Conservation (phyloP, 2,797 vertebrate species). For the Aratinga solstitialis region DNA sequence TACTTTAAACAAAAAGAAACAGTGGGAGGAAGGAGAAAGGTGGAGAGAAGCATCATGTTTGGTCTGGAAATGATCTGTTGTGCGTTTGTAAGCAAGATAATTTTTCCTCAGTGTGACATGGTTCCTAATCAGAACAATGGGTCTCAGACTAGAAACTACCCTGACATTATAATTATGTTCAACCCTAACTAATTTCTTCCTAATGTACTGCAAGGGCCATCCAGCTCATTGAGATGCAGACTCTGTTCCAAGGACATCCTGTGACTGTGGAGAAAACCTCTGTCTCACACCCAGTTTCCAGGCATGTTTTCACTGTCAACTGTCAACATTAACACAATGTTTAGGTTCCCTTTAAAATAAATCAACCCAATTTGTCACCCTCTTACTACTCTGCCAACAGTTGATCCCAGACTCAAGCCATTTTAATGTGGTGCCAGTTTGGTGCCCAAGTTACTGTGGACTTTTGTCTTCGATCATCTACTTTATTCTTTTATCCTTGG, state of each 20-base stretch:
- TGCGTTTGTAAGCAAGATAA: not conserved
- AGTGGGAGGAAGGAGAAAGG: slow-evolving; percentile 19
- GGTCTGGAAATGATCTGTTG: not conserved
- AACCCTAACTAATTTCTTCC: slow-evolving; percentile 30
- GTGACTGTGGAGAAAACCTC: not conserved
- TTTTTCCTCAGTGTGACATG: not conserved
- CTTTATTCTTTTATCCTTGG: not conserved
- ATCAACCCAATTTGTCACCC: not conserved
- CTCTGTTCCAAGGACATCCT: slow-evolving; percentile 33
- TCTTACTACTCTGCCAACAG: not conserved
- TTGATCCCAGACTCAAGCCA: not conserved
- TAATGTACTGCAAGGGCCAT: slow-evolving; percentile 4
- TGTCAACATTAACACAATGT: not conserved
- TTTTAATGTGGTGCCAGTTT: not conserved
- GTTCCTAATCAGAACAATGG: not conserved
- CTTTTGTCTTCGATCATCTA: not conserved
- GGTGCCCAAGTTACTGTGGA: not conserved
- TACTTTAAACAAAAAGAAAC: slow-evolving; percentile 39
- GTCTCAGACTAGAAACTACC: not conserved
- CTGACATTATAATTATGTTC: slow-evolving; percentile 6
- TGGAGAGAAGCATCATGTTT: not conserved
- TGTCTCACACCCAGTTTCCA: not conserved
- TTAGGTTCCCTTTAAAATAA: not conserved
- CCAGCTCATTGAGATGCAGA: slow-evolving; percentile 43
- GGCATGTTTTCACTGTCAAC: not conserved